Percentiles rank a stretch among this genome's conserved stretches.
Evolutionary conservation across 1,140 invertebrate species (phyloP).

Genomic region (Mamestra configurata): DNA sequence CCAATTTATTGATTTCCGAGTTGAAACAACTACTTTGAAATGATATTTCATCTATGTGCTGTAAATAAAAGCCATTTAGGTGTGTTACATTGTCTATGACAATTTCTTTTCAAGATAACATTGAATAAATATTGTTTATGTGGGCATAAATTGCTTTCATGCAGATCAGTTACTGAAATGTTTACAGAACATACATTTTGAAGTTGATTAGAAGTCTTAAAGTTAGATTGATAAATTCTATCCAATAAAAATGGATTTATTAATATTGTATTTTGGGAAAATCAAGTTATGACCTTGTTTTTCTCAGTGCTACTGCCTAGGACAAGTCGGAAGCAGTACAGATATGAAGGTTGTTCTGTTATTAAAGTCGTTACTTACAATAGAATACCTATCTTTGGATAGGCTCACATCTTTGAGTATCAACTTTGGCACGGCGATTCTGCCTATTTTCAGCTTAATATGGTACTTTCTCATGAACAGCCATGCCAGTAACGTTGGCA

Average conservation of each 20-base stretch:
- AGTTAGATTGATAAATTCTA: too few relatives aligned
- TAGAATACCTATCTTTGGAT: slow-evolving; percentile 90
- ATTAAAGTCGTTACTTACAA: slow-evolving; percentile 88
- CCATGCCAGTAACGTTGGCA: slow-evolving; percentile 91
- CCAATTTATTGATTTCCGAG: slow-evolving; percentile 95
- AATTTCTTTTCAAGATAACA: too few relatives aligned
- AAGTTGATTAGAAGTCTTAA: too few relatives aligned
- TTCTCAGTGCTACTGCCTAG: neutral
- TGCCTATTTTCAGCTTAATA: slow-evolving; percentile 91
- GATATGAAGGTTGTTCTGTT: neutral
- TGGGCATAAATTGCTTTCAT: too few relatives aligned
- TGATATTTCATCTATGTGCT: slow-evolving; percentile 96
- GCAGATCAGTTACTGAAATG: too few relatives aligned
- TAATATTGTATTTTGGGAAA: too few relatives aligned
- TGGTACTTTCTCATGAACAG: slow-evolving; percentile 90
- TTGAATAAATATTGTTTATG: too few relatives aligned
- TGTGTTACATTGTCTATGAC: too few relatives aligned
- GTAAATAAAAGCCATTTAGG: slow-evolving; percentile 53
- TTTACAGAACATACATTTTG: too few relatives aligned
- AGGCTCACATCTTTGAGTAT: slow-evolving; percentile 91
- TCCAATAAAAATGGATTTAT: too few relatives aligned
- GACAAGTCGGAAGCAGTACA: neutral
- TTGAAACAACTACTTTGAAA: slow-evolving; percentile 96
- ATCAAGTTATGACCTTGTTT: too few relatives aligned
- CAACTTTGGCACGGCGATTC: slow-evolving; percentile 91